Conservation (phyloP, 30 jellyfish, hydroid and myxozoan species). For the Aurelia coerulea region DNA sequence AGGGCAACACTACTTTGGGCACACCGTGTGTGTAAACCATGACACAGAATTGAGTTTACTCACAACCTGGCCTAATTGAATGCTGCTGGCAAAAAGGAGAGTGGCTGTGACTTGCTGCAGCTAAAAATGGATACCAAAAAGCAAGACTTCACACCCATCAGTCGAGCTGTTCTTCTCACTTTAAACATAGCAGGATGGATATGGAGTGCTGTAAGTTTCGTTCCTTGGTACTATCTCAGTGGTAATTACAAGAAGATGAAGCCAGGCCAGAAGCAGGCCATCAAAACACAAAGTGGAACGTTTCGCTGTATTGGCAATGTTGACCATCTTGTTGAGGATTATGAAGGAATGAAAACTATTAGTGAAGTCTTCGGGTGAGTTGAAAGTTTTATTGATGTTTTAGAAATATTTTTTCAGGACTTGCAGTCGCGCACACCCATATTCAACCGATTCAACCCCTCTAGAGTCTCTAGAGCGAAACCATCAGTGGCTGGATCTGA, state of each 20-base stretch:
- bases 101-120: neutral
- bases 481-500: no score
- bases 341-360: conserved; percentile 68
- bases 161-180: conserved; percentile 64
- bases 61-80: neutral
- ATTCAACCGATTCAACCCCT: no score
- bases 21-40: no score
- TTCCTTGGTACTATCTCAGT: conserved; percentile 88
- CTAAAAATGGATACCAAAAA: conserved; percentile 45
- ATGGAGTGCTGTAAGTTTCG: conserved; percentile 91
- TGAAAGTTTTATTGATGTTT: no score
- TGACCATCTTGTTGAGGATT: conserved; percentile 52
- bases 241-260: conserved; percentile 74
- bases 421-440: no score
- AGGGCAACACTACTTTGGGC: no score
- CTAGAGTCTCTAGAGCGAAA: no score
- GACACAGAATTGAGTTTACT: neutral
- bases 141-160: conserved; percentile 61
- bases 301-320: conserved; percentile 63
- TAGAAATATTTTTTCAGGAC: no score
- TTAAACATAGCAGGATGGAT: conserved; percentile 95
- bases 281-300: conserved; percentile 64
- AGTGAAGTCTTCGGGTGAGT: conserved; percentile 79
- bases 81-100: neutral
- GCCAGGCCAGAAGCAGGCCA: conserved; percentile 80